Base-by-base conservation (phyloP, 2,888 invertebrate species). In the Podotricha telesiphe region DNA sequence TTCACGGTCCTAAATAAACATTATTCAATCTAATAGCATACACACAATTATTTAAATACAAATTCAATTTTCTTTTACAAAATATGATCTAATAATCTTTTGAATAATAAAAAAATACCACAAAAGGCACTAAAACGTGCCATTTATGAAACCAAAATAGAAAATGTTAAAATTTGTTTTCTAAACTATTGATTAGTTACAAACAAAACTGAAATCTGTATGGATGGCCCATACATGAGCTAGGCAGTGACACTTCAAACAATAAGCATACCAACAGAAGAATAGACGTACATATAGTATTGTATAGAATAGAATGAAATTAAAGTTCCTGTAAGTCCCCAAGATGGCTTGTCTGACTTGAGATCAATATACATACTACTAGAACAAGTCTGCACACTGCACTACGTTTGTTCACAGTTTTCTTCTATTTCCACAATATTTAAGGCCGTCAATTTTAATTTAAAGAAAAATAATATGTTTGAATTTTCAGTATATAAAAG, bases 1-100 rank as follows among this genome's bases (percentile, higher is more conserved):
- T 83, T 85, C 70, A 78, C 83, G 87, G 87, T 83, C 79, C 85
- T 89, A 90, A 78, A 82, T 83, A 83, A 86, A 85, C 83, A 86
- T 48, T 87, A 83, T 82, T 80, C 81, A 83, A 83, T 83, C 85
- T 82, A 45, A 45, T 37, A 37, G 71, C 85, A 84, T 82, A 84
- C 82, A 81, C 79, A 77, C 76, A 73, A 74, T 50, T 51, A 50
- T 61, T 70, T 20, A 61, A 47, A 45, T 17, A 47, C 56, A 42
- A 22, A 45, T 59, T 22, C 13, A 11, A 28, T 45, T 42, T 56
- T 53, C 19, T 15, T 51, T 64, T 56, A 50, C n/a, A 62, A 56
- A 67, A 62, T 55, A 42, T 53, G 62, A 64, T 66, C 50, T 58
- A 73, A 59, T 59, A 59, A 59, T 20, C 10, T 45, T 59, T 59